Evolutionary conservation across 2,888 invertebrate genomes (phyloP), one percentile per base, ranked within the genome.

Genomic region (Nudaria mundana): DNA sequence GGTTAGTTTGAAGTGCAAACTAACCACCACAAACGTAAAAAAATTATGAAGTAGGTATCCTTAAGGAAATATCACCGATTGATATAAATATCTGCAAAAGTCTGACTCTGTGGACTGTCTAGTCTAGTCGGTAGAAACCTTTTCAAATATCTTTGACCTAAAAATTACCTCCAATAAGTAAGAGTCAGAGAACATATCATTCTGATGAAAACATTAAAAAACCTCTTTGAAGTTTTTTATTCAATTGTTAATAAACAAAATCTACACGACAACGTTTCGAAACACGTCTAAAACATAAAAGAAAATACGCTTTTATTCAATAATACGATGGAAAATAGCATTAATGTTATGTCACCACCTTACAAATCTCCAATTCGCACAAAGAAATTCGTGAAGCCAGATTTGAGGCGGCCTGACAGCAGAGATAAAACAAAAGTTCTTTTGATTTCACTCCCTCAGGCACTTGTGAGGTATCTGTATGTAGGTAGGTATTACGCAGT

Each of bases 401-500:
- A 39, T 28, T 40, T 36, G 37, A 34, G 36, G 30, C 39, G 42
- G 44, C 47, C 42, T 48, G 53, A 59, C 62, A 61, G 49, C 48
- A 48, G 50, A 78, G 77, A 81, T 81, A 81, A 83, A 81, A 82
- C 82, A 83, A 83, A 66, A 61, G 56, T 37, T 15, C 71, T 68
- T 81, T 83, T 83, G 82, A 83, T 81, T 76, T 63, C 53, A 54
- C 69, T 53, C 76, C 81, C 81, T 68, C 60, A 43, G 52, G 43
- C 70, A 69, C 68, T 81, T 66, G 65, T 30, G 29, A 24, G 59
- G 58, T 46, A 52, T 71, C 66, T 33, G 8, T 11, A 16, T 11
- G 55, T 67, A 69, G 33, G 8, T 11, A 16, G 10, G 55, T 67
- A 69, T 63, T 56, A 67, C 59, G 57, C 71, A 76, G 75, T 75